Evolutionary conservation across 2,888 invertebrate genomes (phyloP).

Genomic region (Anagyrus pseudococci): DNA sequence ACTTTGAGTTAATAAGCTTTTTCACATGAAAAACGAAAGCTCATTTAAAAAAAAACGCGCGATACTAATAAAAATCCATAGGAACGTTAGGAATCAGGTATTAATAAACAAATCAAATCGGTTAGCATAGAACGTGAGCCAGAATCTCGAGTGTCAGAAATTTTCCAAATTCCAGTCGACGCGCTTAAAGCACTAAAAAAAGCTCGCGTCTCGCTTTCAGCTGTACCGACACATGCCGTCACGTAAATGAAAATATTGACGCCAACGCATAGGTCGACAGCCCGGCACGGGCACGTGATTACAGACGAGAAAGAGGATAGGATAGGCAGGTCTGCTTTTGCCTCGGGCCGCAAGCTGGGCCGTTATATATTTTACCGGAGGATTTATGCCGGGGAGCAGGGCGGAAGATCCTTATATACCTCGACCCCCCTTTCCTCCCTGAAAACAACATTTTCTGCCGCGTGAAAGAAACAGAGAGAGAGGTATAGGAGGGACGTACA

Average conservation of each 20-base stretch:
- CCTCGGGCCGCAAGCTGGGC: neutral
- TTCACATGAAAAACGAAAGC: too few species aligned
- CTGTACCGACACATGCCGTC: constrained; percentile 14
- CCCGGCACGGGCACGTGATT: constrained; percentile 1
- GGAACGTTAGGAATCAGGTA: neutral
- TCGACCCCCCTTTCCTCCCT: neutral
- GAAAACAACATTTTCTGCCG: neutral
- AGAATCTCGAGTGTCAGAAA: neutral
- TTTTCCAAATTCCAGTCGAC: constrained; percentile 4
- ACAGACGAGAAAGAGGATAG: neutral
- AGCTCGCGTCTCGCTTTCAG: neutral
- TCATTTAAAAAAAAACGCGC: too few species aligned
- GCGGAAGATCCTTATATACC: neutral
- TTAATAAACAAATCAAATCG: neutral
- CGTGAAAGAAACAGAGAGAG: neutral
- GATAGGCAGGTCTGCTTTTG: too few species aligned
- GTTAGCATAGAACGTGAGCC: too few species aligned
- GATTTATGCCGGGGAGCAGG: constrained; percentile 5
- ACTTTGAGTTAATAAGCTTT: too few species aligned
- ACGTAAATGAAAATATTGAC: constrained; percentile 38
- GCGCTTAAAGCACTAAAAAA: too few species aligned
- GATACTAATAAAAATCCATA: neutral
- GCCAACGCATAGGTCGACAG: constrained; percentile 16
- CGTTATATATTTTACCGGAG: constrained; percentile 9
- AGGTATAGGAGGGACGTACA: neutral